Evolutionary conservation across 53 echinoderm and acorn worm species (phyloP), one percentile per base, ranked within the genome.

Genomic region (Luidia sarsii): DNA sequence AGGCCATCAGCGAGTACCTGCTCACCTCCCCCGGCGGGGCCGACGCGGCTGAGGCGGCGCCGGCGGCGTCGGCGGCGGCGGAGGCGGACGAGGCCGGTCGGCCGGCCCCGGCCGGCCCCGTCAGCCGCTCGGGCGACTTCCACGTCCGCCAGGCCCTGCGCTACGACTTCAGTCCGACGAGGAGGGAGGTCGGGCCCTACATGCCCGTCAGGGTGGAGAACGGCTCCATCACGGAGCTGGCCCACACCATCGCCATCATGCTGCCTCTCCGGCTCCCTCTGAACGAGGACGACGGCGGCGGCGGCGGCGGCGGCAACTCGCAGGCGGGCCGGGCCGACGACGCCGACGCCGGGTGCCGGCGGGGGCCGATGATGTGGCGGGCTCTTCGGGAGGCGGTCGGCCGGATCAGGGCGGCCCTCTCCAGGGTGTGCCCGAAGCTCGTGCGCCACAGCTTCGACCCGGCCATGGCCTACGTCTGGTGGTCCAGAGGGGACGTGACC

Each of bases 381-480:
- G 71, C 50, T 32, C 22, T 71, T 31, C 20, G 22, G 33, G 50
- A 28, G 21, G 33, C 71, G 29, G 32, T 71, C 21, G 34, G 15
- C 18, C 31, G 35, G 33, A 53, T 71, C 0, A 71, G 14, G 33
- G 22, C 7, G 13, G 71, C 71, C 13, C 71, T 71, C 25, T 31
- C 35, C 15, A 71, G 13, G 46, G 33, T 71, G 25, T 71, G 71
- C 52, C 71, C 71, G 1, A 71, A 53, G 37, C 71, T 71, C 33
- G 53, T 71, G 15, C 32, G 52, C 29, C 33, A 51, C 34, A 52
- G 71, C 37, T 51, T 71, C 16, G 71, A 71, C 30, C 51, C 71
- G 8, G 51, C 71, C 25, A 18, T 71, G 7, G 71, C 71, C 7
- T 71, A 71, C 4, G 71, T 71, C 33, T 71, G 71, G 71, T 71